A percentile compares a stretch with the other conserved stretches of the same genome.
Evolutionary conservation across 2,797 vertebrate genomes (phyloP).

Genomic region (Hirundo rustica): DNA sequence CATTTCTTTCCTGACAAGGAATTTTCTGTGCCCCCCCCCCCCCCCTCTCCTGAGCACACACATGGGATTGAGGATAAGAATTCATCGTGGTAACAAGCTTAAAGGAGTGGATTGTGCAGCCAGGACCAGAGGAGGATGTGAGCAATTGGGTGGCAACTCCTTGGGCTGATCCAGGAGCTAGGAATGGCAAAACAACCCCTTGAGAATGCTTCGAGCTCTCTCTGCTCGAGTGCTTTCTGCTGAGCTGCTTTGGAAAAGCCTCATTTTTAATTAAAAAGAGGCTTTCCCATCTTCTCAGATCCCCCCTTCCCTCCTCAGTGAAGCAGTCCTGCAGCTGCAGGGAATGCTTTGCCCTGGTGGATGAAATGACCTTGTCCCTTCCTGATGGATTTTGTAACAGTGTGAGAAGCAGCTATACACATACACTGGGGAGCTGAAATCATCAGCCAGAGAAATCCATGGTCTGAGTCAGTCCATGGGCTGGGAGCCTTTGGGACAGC

Average conservation of each 20-base stretch:
- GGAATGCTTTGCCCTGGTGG: neutral
- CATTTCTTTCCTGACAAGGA: neutral
- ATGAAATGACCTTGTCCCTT: neutral
- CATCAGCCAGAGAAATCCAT: neutral
- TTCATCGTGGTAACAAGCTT: neutral
- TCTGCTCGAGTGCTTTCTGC: neutral
- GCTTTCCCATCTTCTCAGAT: neutral
- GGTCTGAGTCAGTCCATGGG: neutral
- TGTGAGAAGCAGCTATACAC: neutral
- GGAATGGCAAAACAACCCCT: fast-evolving
- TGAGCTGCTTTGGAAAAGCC: neutral
- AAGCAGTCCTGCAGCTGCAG: neutral
- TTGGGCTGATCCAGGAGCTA: neutral
- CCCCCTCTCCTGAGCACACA: neutral
- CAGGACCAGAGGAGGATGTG: neutral
- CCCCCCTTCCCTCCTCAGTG: neutral
- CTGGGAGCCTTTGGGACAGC: neutral
- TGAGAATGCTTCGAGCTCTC: fast-evolving
- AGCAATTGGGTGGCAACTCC: neutral
- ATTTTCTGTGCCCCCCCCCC: neutral
- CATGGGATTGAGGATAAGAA: neutral
- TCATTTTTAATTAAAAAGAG: neutral
- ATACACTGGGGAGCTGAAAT: neutral
- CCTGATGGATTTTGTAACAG: neutral
- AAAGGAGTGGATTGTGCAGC: neutral